Conservation (phyloP, 2,113 vertebrate genomes). For the Phoxinus phoxinus region DNA sequence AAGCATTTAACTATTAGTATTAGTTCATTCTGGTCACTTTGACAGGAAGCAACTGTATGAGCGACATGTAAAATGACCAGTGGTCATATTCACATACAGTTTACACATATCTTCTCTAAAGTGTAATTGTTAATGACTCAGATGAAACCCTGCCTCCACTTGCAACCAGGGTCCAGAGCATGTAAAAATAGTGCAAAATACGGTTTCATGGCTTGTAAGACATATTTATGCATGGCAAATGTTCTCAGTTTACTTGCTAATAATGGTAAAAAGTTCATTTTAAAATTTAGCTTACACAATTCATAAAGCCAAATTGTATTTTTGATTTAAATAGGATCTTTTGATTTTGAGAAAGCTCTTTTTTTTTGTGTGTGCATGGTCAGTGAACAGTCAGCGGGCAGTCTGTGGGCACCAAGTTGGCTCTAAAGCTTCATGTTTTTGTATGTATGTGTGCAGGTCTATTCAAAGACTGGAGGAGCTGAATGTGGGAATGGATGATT, state of each 20-base stretch:
- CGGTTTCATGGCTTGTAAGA: not conserved
- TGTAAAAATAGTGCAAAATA: not conserved
- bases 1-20: not conserved
- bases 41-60: not conserved
- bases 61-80: not conserved
- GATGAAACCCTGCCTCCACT: not conserved
- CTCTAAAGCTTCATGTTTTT: not conserved
- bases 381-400: not conserved
- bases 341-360: not conserved
- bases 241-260: not conserved
- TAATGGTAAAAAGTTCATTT: not conserved
- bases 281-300: not conserved
- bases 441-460: slow-evolving; percentile 76
- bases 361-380: not conserved
- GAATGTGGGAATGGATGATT: slow-evolving; percentile 93
- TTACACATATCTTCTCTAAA: not conserved
- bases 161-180: not conserved
- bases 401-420: too few species aligned
- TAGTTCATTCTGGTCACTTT: not conserved
- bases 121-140: not conserved
- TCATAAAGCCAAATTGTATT: not conserved
- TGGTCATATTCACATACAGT: not conserved
- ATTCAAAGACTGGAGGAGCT: slow-evolving; percentile 97
- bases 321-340: not conserved
- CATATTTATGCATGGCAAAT: not conserved